Percentiles rank a stretch among this genome's conserved stretches.
Evolutionary conservation across 2,797 vertebrate species (phyloP).

Genomic region (Bradypodion ventrale): DNA sequence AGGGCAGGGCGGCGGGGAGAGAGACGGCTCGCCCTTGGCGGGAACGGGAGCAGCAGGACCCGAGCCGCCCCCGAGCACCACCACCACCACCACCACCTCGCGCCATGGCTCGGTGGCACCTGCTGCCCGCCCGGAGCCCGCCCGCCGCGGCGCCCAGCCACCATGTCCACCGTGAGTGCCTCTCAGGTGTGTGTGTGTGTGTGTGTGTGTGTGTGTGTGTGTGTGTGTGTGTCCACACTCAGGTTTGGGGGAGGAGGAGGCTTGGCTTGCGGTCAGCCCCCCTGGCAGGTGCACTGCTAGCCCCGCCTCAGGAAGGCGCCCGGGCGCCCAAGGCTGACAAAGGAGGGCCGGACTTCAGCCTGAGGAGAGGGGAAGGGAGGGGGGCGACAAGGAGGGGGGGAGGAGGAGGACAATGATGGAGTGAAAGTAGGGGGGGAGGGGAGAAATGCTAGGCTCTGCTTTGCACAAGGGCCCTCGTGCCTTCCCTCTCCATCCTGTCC

Average conservation of each 20-base stretch:
- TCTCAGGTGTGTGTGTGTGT: too few relatives aligned
- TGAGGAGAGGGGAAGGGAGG: slow-evolving; percentile 39
- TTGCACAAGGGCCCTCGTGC: neutral
- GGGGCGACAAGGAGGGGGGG: slow-evolving; percentile 29
- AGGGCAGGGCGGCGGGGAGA: neutral
- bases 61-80: too few relatives aligned
- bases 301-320: too few relatives aligned
- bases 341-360: neutral
- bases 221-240: too few relatives aligned
- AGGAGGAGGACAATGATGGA: too few relatives aligned
- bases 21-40: neutral
- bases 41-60: slow-evolving; percentile 4
- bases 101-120: slow-evolving; percentile 30
- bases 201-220: too few relatives aligned
- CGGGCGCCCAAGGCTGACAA: too few relatives aligned
- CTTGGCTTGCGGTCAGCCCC: slow-evolving; percentile 28
- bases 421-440: too few relatives aligned
- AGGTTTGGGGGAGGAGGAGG: neutral
- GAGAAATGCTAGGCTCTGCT: neutral
- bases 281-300: slow-evolving; percentile 14
- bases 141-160: neutral
- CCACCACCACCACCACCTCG: too few relatives aligned
- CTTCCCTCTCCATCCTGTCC: too few relatives aligned
- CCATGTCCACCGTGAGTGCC: slow-evolving; percentile 67
- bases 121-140: slow-evolving; percentile 2